Evolutionary conservation across 2,888 invertebrate genomes (phyloP).

Genomic region (Mylabris sibirica): DNA sequence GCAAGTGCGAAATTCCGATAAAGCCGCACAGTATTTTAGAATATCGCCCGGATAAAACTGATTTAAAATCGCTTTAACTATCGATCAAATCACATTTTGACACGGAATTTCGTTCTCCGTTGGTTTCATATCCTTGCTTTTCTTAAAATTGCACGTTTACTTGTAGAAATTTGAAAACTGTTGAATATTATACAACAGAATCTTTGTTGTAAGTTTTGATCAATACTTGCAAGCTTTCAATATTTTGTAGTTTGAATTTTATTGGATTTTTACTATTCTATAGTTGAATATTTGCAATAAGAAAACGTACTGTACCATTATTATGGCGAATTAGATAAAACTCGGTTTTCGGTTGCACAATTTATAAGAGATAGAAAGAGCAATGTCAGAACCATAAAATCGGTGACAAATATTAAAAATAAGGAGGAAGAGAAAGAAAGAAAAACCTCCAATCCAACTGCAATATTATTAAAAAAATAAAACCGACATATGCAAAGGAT

Average conservation of each 20-base stretch:
- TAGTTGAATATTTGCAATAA: background rate
- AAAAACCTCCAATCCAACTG: background rate
- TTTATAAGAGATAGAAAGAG: background rate
- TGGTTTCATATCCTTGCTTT: too few species aligned
- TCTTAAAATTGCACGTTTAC: too few species aligned
- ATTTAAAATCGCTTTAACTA: background rate
- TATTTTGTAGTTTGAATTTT: background rate
- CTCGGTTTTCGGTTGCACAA: background rate
- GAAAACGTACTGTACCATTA: background rate
- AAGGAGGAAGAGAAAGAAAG: background rate
- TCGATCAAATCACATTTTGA: too few species aligned
- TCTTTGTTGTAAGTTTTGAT: background rate
- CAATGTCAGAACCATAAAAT: slow-evolving; percentile 13
- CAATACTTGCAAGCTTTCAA: background rate
- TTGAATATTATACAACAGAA: background rate
- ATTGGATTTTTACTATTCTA: background rate
- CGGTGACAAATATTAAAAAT: background rate
- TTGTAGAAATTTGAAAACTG: background rate
- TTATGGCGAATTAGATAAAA: slow-evolving; percentile 7
- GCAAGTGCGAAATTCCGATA: background rate
- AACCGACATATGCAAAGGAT: background rate
- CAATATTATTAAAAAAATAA: background rate
- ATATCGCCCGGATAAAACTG: background rate
- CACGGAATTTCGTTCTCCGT: too few species aligned
- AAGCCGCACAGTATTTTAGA: background rate